Percentiles rank a stretch among this genome's conserved stretches.
phyloP scores from a whole-genome alignment of 2,888 invertebrate genomes.

The Acrobasis consociella region DNA sequence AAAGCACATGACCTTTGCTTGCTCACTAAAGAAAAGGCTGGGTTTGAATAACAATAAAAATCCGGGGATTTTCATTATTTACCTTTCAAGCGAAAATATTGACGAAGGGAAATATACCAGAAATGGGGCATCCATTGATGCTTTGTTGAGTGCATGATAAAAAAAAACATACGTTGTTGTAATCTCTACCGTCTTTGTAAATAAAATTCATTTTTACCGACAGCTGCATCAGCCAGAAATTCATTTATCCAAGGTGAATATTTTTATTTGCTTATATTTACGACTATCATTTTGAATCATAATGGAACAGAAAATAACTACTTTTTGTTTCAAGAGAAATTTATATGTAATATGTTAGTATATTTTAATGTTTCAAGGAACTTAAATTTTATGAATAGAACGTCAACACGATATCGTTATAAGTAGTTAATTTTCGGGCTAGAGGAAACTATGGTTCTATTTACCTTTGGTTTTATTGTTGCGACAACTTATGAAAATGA shows the following conservation, averaged over 20 bases:
- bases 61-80: neutral
- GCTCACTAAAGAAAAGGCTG: neutral
- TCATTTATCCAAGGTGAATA: neutral
- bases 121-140: neutral
- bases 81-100: constrained; percentile 5
- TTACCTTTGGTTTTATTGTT: no score
- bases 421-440: no score
- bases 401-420: no score
- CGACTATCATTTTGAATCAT: no score
- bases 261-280: no score
- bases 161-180: neutral
- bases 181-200: neutral
- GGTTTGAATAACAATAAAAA: neutral
- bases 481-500: no score
- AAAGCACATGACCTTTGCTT: neutral
- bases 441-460: no score
- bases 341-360: no score
- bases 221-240: neutral
- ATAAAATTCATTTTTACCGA: neutral
- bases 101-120: constrained; percentile 5
- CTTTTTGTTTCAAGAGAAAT: no score
- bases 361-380: no score
- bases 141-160: constrained; percentile 14
- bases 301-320: no score
- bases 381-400: no score